These are phyloP conservation scores for Sebastes fasciatus DNA, from an alignment of 2,113 vertebrate species.

Conservation along the genomic window DNA sequence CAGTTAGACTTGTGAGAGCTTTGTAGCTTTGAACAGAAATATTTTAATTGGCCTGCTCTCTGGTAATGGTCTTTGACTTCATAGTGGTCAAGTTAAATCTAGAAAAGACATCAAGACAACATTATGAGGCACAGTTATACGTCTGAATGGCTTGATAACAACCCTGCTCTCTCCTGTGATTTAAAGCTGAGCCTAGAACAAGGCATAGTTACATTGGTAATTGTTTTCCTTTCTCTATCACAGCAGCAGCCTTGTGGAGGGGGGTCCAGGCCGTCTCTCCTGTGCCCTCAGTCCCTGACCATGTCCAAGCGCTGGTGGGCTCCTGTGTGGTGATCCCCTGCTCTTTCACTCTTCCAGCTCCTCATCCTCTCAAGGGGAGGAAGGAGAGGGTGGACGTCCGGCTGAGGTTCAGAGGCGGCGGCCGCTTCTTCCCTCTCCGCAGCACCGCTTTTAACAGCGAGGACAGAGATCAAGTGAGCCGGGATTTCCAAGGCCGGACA, in stretches of 20 bases:
- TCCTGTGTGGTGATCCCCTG: conserved; percentile 86
- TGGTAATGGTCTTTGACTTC: not conserved
- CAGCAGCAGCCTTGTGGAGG: conserved; percentile 59
- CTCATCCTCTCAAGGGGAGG: conserved; percentile 22
- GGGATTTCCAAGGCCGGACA: conserved; percentile 71
- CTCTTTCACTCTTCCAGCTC: conserved; percentile 70
- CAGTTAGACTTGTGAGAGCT: not conserved
- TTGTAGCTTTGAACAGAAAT: not conserved
- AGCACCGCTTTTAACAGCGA: conserved; percentile 76
- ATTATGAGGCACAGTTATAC: too few species aligned
- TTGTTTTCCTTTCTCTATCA: conserved; percentile 11
- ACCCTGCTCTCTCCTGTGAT: not conserved
- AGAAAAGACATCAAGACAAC: not conserved
- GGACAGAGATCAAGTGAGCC: conserved; percentile 55
- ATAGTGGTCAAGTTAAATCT: not conserved
- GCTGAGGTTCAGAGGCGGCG: conserved; percentile 59
- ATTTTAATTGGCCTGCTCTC: not conserved
- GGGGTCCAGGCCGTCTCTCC: conserved; percentile 46
- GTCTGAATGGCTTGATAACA: not conserved
- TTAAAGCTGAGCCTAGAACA: not conserved
- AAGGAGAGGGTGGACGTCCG: conserved; percentile 69
- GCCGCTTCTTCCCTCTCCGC: conserved; percentile 33
- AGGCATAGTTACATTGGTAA: not conserved
- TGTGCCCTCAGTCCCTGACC: conserved; percentile 69
- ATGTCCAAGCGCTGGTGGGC: conserved; percentile 75